phyloP scores from a whole-genome alignment of 2,797 vertebrate species.

The Rhadinocentrus ornatus region DNA sequence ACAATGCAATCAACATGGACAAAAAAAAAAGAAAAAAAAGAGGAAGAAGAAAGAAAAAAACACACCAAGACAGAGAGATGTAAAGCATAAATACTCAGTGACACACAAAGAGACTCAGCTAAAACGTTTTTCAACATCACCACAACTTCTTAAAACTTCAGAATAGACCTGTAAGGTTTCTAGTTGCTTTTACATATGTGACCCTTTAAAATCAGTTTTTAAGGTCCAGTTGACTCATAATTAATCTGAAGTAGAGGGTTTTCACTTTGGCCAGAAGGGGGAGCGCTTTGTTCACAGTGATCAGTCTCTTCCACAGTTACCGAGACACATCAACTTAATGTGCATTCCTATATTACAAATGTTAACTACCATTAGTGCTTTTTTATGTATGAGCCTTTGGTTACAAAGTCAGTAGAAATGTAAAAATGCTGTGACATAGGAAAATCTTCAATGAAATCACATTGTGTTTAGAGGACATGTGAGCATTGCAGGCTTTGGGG shows the following conservation, averaged over 20 bases:
- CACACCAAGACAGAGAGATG: neutral
- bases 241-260: neutral
- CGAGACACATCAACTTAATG: neutral
- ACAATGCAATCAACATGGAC: neutral
- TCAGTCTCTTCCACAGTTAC: neutral
- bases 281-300: conserved; percentile 34
- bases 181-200: neutral
- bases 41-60: neutral
- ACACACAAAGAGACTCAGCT: neutral
- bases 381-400: neutral
- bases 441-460: neutral
- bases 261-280: conserved; percentile 50
- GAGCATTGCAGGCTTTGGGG: too few relatives aligned
- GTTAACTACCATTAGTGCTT: neutral
- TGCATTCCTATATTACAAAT: neutral
- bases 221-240: neutral
- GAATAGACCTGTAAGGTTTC: neutral
- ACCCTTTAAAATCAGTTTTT: neutral
- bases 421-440: neutral
- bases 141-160: neutral
- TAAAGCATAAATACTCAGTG: neutral
- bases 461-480: neutral
- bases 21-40: neutral
- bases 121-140: neutral
- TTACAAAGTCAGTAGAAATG: neutral